These are phyloP conservation scores for Elysia chlorotica DNA, from an alignment of 1,140 invertebrate genomes.

Conservation along the genomic window DNA sequence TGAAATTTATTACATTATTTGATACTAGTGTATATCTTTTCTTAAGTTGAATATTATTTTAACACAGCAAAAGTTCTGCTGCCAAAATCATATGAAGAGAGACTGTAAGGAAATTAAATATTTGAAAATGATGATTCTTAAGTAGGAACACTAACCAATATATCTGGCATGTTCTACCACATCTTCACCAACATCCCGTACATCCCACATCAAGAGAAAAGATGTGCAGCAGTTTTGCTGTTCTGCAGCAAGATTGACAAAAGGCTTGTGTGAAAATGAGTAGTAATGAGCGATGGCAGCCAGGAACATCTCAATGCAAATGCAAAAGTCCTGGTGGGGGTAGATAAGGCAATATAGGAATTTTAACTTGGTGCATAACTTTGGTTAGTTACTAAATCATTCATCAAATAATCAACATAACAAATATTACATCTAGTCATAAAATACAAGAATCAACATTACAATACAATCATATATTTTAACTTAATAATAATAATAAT, in stretches of 20 bases:
- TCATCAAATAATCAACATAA: no score
- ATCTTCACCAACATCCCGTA: conserved; percentile 90
- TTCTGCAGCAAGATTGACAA: conserved; percentile 56
- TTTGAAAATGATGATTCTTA: not conserved
- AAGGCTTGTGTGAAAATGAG: conserved; percentile 91
- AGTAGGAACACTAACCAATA: conserved; percentile 65
- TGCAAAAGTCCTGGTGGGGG: conserved; percentile 93
- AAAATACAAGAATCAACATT: no score
- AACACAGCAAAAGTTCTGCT: not conserved
- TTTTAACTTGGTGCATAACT: no score
- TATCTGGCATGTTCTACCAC: conserved; percentile 90
- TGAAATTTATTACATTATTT: no score
- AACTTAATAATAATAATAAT: no score
- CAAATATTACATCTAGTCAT: no score
- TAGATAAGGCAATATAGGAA: no score
- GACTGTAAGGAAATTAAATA: not conserved
- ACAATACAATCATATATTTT: no score
- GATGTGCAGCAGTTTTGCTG: conserved; percentile 59
- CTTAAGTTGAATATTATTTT: no score
- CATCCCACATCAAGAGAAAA: conserved; percentile 86
- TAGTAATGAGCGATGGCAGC: conserved; percentile 94
- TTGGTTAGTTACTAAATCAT: no score
- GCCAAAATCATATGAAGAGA: not conserved
- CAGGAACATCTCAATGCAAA: conserved; percentile 97
- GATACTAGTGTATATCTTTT: no score